A percentile compares a stretch with the other conserved stretches of the same genome.
phyloP scores from a whole-genome alignment of 2,113 vertebrate genomes.

The Chloroceryle aenea region DNA sequence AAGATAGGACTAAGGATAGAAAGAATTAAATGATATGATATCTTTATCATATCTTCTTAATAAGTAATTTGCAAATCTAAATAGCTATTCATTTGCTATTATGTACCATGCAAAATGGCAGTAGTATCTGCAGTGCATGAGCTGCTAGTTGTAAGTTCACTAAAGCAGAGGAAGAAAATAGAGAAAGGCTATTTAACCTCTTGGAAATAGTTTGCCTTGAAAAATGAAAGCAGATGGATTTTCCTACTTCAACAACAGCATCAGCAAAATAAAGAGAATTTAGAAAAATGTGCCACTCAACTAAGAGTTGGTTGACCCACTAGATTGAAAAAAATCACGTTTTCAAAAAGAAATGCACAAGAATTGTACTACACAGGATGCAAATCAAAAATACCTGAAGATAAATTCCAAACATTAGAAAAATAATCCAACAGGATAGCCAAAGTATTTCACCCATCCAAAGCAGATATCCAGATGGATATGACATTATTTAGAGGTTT shows the following conservation, averaged over 20 bases:
- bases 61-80: constrained; percentile 56
- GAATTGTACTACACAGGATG: not conserved
- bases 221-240: not conserved
- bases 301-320: not conserved
- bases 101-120: constrained; percentile 25
- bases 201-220: not conserved
- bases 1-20: constrained; percentile 35
- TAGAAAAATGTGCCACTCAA: not conserved
- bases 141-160: not conserved
- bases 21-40: constrained; percentile 56
- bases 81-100: constrained; percentile 46
- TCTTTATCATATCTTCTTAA: constrained; percentile 56
- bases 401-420: not conserved
- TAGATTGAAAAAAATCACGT: not conserved
- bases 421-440: not conserved
- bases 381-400: not conserved
- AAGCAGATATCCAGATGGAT: not conserved
- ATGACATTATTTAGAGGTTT: not conserved
- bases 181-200: not conserved
- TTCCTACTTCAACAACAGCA: not conserved
- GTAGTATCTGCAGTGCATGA: not conserved
- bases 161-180: not conserved
- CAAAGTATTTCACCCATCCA: not conserved
- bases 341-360: not conserved
- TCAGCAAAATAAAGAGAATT: not conserved